Percentiles rank a stretch among this genome's conserved stretches.
Conservation (phyloP, 1,140 invertebrate genomes). For the Sipha flava region DNA sequence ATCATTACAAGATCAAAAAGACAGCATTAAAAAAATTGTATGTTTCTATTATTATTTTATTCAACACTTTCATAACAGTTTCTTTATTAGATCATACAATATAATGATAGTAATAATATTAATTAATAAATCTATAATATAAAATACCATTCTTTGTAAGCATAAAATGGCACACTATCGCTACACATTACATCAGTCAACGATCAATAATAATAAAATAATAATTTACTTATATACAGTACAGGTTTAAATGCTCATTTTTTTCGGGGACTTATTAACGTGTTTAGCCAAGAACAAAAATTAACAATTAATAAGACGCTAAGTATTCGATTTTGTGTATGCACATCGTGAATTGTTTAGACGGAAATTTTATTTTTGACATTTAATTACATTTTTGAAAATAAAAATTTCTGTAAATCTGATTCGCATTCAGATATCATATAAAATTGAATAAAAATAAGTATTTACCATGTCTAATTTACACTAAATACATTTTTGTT, state of each 20-base stretch:
- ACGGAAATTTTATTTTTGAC: too few species aligned
- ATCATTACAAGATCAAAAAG: background rate
- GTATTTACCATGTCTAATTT: too few species aligned
- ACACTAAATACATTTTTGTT: background rate
- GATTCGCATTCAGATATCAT: too few species aligned
- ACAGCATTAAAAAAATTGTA: background rate
- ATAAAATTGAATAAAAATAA: too few species aligned
- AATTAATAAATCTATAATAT: slow-evolving; percentile 10
- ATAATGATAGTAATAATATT: background rate
- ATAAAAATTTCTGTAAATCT: too few species aligned
- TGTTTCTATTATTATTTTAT: too few species aligned
- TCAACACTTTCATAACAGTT: slow-evolving; percentile 29
- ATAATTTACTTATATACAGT: background rate
- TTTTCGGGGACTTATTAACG: background rate
- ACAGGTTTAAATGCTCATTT: background rate
- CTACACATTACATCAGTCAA: slow-evolving; percentile 22
- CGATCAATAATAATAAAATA: slow-evolving; percentile 21
- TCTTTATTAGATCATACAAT: background rate
- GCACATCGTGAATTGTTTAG: too few species aligned
- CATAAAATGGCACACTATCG: slow-evolving; percentile 28
- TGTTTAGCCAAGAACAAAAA: background rate
- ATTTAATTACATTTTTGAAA: too few species aligned
- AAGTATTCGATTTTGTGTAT: background rate
- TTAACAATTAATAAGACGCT: background rate
- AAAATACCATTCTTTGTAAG: slow-evolving; percentile 27